Conservation (phyloP, 1,140 invertebrate genomes). For the Pseudachorutes palmiensis region DNA sequence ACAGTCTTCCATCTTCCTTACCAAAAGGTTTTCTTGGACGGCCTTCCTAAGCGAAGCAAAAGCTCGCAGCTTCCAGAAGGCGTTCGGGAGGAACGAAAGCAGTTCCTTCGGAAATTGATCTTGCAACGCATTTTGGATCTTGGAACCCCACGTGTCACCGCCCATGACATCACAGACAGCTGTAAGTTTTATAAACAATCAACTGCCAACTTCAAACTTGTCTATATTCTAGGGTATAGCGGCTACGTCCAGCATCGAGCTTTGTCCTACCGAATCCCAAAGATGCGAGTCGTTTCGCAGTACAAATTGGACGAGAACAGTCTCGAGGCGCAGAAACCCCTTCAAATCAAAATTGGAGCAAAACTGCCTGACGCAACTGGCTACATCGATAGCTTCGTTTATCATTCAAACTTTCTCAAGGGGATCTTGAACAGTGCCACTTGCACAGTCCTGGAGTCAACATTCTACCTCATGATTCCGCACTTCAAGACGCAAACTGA, state of each 20-base stretch:
- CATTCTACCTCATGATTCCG: slow-evolving; percentile 10
- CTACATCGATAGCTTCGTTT: neutral
- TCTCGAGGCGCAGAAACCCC: neutral
- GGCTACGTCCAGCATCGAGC: slow-evolving; percentile 4
- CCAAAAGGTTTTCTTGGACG: neutral
- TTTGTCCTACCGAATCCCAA: slow-evolving; percentile 4
- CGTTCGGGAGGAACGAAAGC: neutral
- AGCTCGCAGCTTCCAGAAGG: neutral
- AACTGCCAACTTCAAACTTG: neutral
- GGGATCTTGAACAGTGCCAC: slow-evolving; percentile 5
- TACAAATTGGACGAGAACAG: neutral
- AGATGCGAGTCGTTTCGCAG: slow-evolving; percentile 2
- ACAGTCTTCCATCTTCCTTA: neutral
- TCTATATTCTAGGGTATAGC: slow-evolving; percentile 1
- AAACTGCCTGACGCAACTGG: neutral
- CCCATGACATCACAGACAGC: neutral
- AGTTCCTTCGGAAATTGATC: neutral
- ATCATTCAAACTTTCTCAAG: neutral
- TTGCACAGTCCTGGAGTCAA: neutral
- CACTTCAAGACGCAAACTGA: slow-evolving; percentile 1
- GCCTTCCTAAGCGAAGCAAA: neutral
- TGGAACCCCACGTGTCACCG: neutral
- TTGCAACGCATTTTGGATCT: neutral
- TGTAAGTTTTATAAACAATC: slow-evolving; percentile 10
- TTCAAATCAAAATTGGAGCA: neutral